A percentile compares a stretch with the other conserved stretches of the same genome.
phyloP scores from a whole-genome alignment of 2,888 invertebrate species.

The Resseliella maxima region DNA sequence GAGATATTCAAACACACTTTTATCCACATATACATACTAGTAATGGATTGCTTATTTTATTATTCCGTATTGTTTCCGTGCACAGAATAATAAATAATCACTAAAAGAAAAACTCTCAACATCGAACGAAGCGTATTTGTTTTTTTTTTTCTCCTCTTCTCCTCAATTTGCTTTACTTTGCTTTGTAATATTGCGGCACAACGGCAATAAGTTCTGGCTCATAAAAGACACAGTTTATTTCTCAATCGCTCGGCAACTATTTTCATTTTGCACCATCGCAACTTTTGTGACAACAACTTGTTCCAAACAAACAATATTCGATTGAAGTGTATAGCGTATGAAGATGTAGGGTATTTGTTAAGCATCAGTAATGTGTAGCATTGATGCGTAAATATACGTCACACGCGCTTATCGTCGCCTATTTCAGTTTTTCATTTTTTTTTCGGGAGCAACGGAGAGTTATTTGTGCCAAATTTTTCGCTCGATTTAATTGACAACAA shows the following conservation, averaged over 20 bases:
- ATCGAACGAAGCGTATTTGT: neutral
- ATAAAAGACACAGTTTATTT: neutral
- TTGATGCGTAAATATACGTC: neutral
- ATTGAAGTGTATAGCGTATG: neutral
- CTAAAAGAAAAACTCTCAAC: neutral
- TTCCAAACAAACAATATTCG: neutral
- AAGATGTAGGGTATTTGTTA: neutral
- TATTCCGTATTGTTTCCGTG: constrained; percentile 53
- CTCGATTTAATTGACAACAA: constrained; percentile 33
- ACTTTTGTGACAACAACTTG: neutral
- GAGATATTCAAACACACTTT: neutral
- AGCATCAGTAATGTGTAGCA: neutral
- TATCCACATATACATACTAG: neutral
- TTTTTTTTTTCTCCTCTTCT: neutral
- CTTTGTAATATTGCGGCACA: neutral
- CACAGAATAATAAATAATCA: constrained; percentile 46
- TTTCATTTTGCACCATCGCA: neutral
- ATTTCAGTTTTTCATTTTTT: neutral
- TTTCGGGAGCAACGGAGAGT: neutral
- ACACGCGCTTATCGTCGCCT: neutral
- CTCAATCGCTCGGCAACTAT: neutral
- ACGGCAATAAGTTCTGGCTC: neutral
- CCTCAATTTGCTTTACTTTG: neutral
- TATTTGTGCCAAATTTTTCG: constrained; percentile 34
- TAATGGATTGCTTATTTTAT: constrained; percentile 48